phyloP scores from a whole-genome alignment of 30 jellyfish, hydroid and myxozoan species.

The Turritopsis dohrnii region DNA sequence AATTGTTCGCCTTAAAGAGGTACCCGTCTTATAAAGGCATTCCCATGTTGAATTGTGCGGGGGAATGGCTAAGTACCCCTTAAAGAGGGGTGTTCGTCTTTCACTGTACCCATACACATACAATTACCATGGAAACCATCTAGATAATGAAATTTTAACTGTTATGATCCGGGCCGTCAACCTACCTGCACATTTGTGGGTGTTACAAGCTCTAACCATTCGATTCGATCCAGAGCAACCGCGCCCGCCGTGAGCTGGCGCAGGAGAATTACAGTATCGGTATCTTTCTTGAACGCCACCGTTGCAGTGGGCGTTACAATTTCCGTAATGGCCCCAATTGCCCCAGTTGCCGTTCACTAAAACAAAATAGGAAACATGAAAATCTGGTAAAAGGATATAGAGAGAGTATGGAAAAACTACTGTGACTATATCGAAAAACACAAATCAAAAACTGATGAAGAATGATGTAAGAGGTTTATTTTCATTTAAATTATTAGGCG shows the following conservation, averaged over 20 bases:
- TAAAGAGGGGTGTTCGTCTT: no score
- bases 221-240: neutral
- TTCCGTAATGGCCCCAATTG: neutral
- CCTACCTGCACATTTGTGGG: conserved; percentile 40
- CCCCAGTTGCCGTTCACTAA: conserved; percentile 14
- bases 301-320: neutral
- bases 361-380: neutral
- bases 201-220: conserved; percentile 6
- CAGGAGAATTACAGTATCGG: conserved; percentile 8
- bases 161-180: no score
- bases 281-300: conserved; percentile 19
- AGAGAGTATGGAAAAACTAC: neutral
- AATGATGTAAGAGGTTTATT: no score
- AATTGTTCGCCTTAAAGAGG: no score
- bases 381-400: neutral
- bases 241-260: conserved; percentile 11
- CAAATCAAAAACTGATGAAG: no score
- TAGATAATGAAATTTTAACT: no score
- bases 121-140: no score
- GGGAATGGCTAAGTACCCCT: no score
- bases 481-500: no score
- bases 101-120: no score
- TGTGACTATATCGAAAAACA: neutral
- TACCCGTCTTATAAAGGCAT: no score
- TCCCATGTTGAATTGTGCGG: no score